Percentiles rank a stretch among this genome's conserved stretches.
Evolutionary conservation across 1,140 invertebrate genomes (phyloP).

Genomic region (Heliconius hermathena): DNA sequence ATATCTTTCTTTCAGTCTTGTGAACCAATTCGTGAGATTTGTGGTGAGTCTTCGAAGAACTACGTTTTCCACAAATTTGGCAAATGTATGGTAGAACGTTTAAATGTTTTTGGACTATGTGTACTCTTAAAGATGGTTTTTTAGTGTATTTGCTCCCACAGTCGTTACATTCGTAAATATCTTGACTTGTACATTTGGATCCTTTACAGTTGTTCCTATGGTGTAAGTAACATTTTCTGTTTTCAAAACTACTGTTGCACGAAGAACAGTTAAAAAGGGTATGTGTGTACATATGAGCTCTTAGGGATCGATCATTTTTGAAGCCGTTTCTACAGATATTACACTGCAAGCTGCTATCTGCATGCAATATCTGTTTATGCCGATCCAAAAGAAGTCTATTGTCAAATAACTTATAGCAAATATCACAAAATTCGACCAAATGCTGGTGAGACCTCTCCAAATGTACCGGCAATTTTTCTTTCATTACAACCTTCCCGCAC

Average conservation of each 20-base stretch:
- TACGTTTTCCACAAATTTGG: constrained; percentile 68
- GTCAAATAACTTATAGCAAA: constrained; percentile 55
- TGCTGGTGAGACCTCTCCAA: constrained; percentile 46
- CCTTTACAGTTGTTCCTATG: constrained; percentile 53
- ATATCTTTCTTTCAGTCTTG: constrained; percentile 55
- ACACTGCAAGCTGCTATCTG: constrained; percentile 40
- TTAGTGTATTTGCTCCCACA: constrained; percentile 64
- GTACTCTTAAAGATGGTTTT: constrained; percentile 68
- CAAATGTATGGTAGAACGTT: constrained; percentile 70
- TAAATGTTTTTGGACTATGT: constrained; percentile 76
- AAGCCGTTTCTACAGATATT: constrained; percentile 53
- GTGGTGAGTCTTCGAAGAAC: constrained; percentile 68
- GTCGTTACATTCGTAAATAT: constrained; percentile 64
- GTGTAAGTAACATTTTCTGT: constrained; percentile 58
- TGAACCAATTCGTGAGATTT: constrained; percentile 70
- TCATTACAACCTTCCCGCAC: constrained; percentile 49
- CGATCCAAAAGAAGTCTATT: constrained; percentile 18
- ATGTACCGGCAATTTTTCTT: constrained; percentile 50
- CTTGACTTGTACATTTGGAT: constrained; percentile 1
- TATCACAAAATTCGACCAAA: constrained; percentile 43
- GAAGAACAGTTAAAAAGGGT: constrained; percentile 56
- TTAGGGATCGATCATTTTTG: constrained; percentile 51
- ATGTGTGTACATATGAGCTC: constrained; percentile 57
- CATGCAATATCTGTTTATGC: constrained; percentile 46
- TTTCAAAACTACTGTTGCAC: constrained; percentile 59